Base-by-base conservation (phyloP, 2,797 vertebrate species). In the Hydrolagus colliei region DNA sequence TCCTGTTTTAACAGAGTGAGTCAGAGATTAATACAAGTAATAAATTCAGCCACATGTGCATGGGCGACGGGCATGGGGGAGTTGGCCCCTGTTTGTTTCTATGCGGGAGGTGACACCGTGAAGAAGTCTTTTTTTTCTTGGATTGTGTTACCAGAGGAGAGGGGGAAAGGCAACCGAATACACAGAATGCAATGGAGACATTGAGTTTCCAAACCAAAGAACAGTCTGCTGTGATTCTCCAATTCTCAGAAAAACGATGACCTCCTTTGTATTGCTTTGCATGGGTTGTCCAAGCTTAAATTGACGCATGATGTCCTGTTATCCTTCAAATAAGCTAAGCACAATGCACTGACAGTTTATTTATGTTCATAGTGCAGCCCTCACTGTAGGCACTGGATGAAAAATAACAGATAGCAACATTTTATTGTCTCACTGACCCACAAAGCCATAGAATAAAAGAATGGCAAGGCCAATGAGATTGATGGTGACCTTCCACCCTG, bases 331-430 rank as follows among this genome's bases (percentile, higher is more conserved):
- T 22, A 86, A 72, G 62, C 62, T 22, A 52, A 27, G 65, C 41
- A 78, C 86, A 86, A 86, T 77, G 61, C 72, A 73, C 71, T 5
- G 22, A n/a, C 85, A 86, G 72, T 63, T 73, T 86, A 86, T 86
- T 86, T 86, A 73, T 86, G 61, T 41, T 62, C 73, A 22, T 52
- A 86, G 88, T 72, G 86, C 85, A 87, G 89, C 88, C 88, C 90
- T 90, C 90, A 89, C 88, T 88, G 59, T 87, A 73, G 27, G 86
- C 88, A 90, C 89, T 88, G 90, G 87, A 91, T 91, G 91, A 91
- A 91, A 89, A 75, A 90, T 91, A 91, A 93, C 92, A 92, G 92
- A 93, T 92, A 91, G 89, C 91, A 89, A 86, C 88, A 88, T 87
- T 88, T 89, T 88, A 73, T 71, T 86, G 90, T 89, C 89, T 87